Percentiles rank a stretch among this genome's conserved stretches.
Evolutionary conservation across 1,140 invertebrate genomes (phyloP).

Genomic region (Psix sp.): DNA sequence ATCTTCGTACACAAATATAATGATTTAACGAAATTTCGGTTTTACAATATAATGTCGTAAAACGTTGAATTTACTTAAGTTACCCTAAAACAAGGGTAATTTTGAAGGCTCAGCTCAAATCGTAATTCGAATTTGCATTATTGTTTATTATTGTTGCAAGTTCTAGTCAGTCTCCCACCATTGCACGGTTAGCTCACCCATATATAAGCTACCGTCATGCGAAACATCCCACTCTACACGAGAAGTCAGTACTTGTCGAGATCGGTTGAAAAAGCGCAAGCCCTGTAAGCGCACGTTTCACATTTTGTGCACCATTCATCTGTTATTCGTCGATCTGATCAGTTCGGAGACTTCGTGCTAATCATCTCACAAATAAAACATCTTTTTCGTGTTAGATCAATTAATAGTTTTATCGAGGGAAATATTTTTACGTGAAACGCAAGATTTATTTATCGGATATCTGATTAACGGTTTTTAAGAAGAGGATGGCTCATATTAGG

Average conservation of each 20-base stretch:
- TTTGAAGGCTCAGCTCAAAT: conserved; percentile 16
- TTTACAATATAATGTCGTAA: neutral
- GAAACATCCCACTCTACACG: conserved; percentile 72
- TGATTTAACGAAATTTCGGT: neutral
- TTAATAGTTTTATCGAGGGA: neutral
- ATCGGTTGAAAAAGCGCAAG: conserved; percentile 58
- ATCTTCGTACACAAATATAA: no score
- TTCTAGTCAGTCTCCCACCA: conserved; percentile 66
- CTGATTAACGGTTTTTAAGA: conserved; percentile 4
- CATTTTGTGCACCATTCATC: conserved; percentile 42
- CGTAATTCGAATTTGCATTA: conserved; percentile 49
- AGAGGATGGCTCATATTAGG: conserved; percentile 51
- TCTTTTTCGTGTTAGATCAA: neutral
- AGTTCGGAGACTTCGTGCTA: conserved; percentile 7
- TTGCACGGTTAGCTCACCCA: conserved; percentile 63
- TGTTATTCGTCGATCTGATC: conserved; percentile 36
- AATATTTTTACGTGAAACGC: no score
- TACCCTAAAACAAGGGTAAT: no score
- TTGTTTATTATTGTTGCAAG: conserved; percentile 67
- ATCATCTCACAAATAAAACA: neutral
- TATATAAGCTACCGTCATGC: conserved; percentile 72
- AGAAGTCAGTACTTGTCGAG: conserved; percentile 69
- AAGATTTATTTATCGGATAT: conserved; percentile 6
- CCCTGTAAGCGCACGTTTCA: conserved; percentile 49
- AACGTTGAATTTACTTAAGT: neutral